Base-by-base conservation (phyloP, 2,888 invertebrate species). In the Neoscelio sp. region DNA sequence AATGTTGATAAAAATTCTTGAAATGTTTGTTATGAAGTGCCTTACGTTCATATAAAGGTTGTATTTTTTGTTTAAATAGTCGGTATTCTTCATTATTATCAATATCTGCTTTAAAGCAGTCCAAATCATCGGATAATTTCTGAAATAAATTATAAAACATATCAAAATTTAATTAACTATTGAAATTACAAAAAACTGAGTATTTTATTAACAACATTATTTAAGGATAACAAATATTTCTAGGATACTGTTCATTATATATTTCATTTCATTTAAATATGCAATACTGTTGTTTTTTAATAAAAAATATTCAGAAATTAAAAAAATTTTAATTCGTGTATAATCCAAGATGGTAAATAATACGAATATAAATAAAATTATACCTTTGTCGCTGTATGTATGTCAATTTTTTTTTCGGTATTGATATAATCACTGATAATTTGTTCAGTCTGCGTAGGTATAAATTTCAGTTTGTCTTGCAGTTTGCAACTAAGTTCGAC, bases 401-500 rank as follows among this genome's bases (percentile, higher is more conserved):
- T 50, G 35, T 68, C n/a, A 28, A 68, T 68, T 26, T 64, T 0
- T 5, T 58, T 50, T 5, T 62, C 68, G 13, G 46, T 0, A 15
- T 20, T 33, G 12, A 33, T 56, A 15, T 64, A 76, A 1, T 64
- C 23, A 2, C 10, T 40, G 2, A 64, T 56, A 20, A 70, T 7
- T 35, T 68, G 40, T 18, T 64, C 42, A 5, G 76, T 56, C 12
- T 64, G 68, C 15, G 10, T 56, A n/a, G 68, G 42, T 17, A 76
- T 28, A 20, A 2, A 26, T 30, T 74, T 82, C 0, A 86, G 20
- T 62, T 82, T 83, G 10, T 80, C 78, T 26, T 79, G 78, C 6
- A 83, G 35, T 8, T 52, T 46, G 20, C 83, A 85, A 12, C 81
- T 82, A 7, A 75, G 80, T 28, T 81, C 56, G 1, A 86, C 80